Percentiles rank a stretch among this genome's conserved stretches.
These are phyloP conservation scores for Okapia johnstoni DNA, from an alignment of 2,113 vertebrate species.

Conservation along the genomic window DNA sequence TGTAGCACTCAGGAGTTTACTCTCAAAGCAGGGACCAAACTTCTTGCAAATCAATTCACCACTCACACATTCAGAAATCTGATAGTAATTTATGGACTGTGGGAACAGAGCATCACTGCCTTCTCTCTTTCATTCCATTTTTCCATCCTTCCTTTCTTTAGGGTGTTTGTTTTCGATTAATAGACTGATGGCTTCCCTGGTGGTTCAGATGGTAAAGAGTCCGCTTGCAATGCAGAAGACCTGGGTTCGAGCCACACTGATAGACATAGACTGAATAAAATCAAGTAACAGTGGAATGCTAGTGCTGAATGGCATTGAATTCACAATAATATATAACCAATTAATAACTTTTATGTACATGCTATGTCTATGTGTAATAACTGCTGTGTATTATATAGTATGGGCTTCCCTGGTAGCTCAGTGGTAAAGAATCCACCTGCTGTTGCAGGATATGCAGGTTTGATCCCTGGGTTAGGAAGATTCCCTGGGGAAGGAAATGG, in stretches of 20 bases:
- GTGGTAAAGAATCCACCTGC: not conserved
- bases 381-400: not conserved
- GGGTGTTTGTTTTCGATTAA: not conserved
- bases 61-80: not conserved
- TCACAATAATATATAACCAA: not conserved
- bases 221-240: not conserved
- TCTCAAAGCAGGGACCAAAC: not conserved
- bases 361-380: not conserved
- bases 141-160: not conserved
- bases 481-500: not conserved
- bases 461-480: not conserved
- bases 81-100: not conserved
- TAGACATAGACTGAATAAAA: not conserved
- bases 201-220: not conserved
- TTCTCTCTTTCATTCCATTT: not conserved
- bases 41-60: not conserved
- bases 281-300: not conserved
- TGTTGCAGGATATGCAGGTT: not conserved
- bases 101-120: not conserved
- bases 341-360: not conserved
- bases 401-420: not conserved
- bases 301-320: not conserved
- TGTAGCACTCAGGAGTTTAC: not conserved
- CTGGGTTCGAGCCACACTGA: not conserved
- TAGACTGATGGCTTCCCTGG: not conserved